Percentiles rank a stretch among this genome's conserved stretches.
These are phyloP conservation scores for Platycheirus albimanus DNA, from an alignment of 2,888 invertebrate species.

Conservation along the genomic window DNA sequence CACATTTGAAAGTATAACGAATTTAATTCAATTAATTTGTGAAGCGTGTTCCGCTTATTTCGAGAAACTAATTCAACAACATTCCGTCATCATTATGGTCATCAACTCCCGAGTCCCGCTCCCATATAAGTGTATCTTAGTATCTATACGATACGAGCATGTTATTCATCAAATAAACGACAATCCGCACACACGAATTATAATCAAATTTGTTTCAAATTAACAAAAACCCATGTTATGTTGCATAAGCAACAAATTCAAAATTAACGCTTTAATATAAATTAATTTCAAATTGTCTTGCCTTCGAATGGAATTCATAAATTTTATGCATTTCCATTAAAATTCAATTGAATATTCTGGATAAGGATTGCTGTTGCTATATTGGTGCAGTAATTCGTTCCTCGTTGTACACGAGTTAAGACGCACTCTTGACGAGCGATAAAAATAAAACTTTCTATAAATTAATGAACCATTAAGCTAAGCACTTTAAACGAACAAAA, in stretches of 20 bases:
- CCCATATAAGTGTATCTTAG: neutral
- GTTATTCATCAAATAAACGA: neutral
- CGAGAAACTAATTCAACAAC: neutral
- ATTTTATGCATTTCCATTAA: slow-evolving; percentile 47
- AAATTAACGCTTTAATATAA: slow-evolving; percentile 38
- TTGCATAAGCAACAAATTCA: slow-evolving; percentile 17
- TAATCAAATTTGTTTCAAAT: slow-evolving; percentile 35
- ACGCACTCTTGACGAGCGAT: slow-evolving; percentile 33
- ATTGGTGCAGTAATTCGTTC: too few species aligned
- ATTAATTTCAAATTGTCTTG: slow-evolving; percentile 23
- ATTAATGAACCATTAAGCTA: slow-evolving; percentile 39
- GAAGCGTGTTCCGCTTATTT: neutral
- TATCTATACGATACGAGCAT: neutral
- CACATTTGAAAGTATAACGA: too few species aligned
- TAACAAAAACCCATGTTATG: neutral
- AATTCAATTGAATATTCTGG: slow-evolving; percentile 36
- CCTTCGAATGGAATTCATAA: neutral
- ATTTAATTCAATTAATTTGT: slow-evolving; percentile 57
- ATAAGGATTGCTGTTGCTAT: neutral
- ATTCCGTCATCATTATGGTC: slow-evolving; percentile 29
- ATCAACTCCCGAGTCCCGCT: neutral
- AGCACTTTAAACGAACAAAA: slow-evolving; percentile 17
- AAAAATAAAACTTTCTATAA: slow-evolving; percentile 42
- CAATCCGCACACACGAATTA: slow-evolving; percentile 18
- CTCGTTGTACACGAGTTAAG: neutral